These are phyloP conservation scores for Nanorana parkeri DNA, from an alignment of 2,113 vertebrate species.

Conservation along the genomic window DNA sequence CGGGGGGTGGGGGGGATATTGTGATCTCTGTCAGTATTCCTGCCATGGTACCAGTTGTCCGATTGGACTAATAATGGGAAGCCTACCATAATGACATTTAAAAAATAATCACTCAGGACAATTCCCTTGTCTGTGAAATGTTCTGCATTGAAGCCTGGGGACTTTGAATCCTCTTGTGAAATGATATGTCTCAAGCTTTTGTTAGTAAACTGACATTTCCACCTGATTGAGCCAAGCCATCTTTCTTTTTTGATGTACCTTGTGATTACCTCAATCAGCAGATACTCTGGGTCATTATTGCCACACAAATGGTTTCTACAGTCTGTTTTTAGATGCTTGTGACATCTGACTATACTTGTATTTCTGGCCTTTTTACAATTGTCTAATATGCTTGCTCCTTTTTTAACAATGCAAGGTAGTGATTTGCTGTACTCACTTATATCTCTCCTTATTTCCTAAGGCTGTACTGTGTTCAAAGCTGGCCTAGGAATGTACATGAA, in stretches of 20 bases:
- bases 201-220: not conserved
- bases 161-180: no score
- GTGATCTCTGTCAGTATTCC: no score
- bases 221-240: not conserved
- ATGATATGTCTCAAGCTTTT: no score
- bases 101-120: no score
- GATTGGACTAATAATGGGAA: no score
- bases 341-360: conserved; percentile 18
- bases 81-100: no score
- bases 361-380: conserved; percentile 20
- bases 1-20: no score
- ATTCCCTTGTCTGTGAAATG: no score
- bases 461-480: not conserved
- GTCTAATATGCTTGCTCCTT: not conserved
- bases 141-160: no score
- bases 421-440: not conserved
- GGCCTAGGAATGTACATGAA: not conserved
- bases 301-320: not conserved
- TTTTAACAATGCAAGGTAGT: not conserved
- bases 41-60: no score
- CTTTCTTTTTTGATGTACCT: not conserved
- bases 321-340: not conserved
- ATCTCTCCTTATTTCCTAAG: conserved; percentile 1
- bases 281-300: not conserved
- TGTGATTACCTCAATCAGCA: not conserved